Percentiles rank a stretch among this genome's conserved stretches.
phyloP scores from a whole-genome alignment of 2,113 vertebrate genomes.

The Ictidomys tridecemlineatus region DNA sequence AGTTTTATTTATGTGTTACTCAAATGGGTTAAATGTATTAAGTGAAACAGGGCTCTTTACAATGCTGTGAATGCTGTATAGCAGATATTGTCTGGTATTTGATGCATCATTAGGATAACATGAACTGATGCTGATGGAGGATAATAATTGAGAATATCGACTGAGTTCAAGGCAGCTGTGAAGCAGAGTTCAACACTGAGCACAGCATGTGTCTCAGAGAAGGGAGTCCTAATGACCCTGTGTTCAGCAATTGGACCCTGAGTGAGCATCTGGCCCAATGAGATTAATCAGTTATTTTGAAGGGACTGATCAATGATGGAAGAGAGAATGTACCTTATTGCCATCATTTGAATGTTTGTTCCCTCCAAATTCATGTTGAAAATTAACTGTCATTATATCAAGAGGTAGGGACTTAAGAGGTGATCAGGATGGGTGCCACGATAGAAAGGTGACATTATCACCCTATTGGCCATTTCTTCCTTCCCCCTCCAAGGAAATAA shows the following conservation, averaged over 20 bases:
- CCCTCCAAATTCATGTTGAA: neutral
- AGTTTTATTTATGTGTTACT: slow-evolving; percentile 88
- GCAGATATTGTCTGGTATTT: slow-evolving; percentile 91
- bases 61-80: slow-evolving; percentile 90
- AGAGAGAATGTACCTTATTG: neutral
- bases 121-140: slow-evolving; percentile 89
- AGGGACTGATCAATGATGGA: neutral
- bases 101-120: slow-evolving; percentile 92
- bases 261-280: neutral
- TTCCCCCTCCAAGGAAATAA: neutral
- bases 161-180: slow-evolving; percentile 87
- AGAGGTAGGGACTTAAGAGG: neutral
- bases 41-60: slow-evolving; percentile 89
- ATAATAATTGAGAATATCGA: slow-evolving; percentile 85
- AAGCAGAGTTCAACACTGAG: slow-evolving; percentile 87
- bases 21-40: slow-evolving; percentile 90
- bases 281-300: neutral
- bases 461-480: neutral
- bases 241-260: neutral
- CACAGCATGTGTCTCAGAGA: slow-evolving; percentile 87
- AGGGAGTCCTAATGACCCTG: slow-evolving; percentile 87
- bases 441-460: neutral
- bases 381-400: neutral
- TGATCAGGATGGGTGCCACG: neutral
- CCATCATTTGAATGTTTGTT: neutral